Evolutionary conservation across 2,797 vertebrate species (phyloP).

Genomic region (Nyctibius grandis): DNA sequence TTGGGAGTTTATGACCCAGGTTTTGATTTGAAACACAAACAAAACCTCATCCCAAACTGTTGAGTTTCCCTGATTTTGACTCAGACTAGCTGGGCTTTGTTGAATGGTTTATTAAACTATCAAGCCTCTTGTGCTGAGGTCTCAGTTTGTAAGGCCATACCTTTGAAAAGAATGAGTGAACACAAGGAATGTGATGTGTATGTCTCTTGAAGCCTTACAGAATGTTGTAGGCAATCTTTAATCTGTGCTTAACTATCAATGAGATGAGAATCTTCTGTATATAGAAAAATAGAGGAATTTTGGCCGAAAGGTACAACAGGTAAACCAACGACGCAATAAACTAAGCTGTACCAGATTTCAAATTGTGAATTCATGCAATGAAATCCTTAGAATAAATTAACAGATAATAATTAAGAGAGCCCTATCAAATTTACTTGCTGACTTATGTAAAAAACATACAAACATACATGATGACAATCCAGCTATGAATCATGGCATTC

Average conservation of each 20-base stretch:
- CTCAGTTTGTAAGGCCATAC: not conserved
- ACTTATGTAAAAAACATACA: not conserved
- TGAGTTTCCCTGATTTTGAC: not conserved
- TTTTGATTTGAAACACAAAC: not conserved
- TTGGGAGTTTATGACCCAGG: not conserved
- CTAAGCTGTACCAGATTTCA: not conserved
- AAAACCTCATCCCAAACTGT: not conserved
- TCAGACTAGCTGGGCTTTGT: not conserved
- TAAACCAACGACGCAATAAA: not conserved
- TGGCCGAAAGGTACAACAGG: not conserved
- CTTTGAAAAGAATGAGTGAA: not conserved
- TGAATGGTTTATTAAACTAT: not conserved
- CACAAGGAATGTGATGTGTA: not conserved
- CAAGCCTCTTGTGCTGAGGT: not conserved
- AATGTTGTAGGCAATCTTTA: not conserved
- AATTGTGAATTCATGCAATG: not conserved
- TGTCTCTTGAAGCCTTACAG: not conserved
- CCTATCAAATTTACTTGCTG: not conserved
- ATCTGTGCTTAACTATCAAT: not conserved
- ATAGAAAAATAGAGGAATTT: not conserved
- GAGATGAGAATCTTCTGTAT: not conserved
- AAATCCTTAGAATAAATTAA: not conserved
- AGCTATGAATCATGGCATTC: not conserved
- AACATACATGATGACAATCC: not conserved
- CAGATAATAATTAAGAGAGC: not conserved